Evolutionary conservation across 2,797 vertebrate species (phyloP).

Genomic region (Phylloscopus collybita): DNA sequence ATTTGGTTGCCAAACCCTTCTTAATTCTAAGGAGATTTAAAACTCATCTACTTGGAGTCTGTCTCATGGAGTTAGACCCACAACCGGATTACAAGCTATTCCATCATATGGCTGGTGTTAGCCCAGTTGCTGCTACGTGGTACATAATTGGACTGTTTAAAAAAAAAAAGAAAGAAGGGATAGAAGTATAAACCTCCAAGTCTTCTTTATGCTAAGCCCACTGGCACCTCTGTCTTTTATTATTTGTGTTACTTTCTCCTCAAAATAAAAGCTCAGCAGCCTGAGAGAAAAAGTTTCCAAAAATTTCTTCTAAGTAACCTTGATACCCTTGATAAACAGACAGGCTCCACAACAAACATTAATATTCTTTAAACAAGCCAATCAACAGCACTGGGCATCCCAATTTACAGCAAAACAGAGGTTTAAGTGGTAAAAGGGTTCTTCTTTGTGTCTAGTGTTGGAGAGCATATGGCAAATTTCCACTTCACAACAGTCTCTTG

Average conservation of each 20-base stretch:
- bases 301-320: neutral
- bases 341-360: neutral
- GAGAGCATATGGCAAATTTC: conserved; percentile 57
- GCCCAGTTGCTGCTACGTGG: conserved; percentile 55
- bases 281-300: neutral
- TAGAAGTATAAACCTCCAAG: neutral
- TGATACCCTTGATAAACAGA: neutral
- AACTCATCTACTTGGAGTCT: conserved; percentile 71
- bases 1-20: conserved; percentile 74
- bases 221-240: conserved; percentile 1
- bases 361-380: neutral
- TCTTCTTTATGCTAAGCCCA: conserved; percentile 22
- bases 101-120: conserved; percentile 74
- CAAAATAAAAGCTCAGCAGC: neutral
- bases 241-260: conserved; percentile 42
- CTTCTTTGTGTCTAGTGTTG: conserved; percentile 59
- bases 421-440: neutral
- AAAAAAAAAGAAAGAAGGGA: neutral
- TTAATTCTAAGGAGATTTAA: conserved; percentile 78
- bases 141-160: conserved; percentile 61
- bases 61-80: conserved; percentile 63
- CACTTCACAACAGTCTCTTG: conserved; percentile 5
- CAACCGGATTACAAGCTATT: conserved; percentile 75
- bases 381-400: neutral
- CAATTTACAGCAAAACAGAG: neutral